Base-by-base conservation (phyloP, 2,888 invertebrate species). In the Heliothis peltigera region DNA sequence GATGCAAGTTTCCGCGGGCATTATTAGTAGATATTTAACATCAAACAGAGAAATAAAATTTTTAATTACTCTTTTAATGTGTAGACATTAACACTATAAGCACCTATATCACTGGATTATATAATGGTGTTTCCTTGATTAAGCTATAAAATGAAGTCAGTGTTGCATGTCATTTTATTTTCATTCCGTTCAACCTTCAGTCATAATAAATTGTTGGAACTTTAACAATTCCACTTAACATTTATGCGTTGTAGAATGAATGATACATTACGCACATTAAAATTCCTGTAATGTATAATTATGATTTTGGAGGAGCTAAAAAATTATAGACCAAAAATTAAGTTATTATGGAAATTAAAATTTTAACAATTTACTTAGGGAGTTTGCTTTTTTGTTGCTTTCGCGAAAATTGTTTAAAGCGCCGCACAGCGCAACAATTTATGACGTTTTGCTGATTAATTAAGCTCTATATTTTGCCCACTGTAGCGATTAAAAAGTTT, bases 61-160 rank as follows among this genome's bases (percentile, higher is more conserved):
- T 18, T 35, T 75, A 49, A 64, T 70, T 28, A 39, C 12, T 42
- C 21, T 57, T 75, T 64, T 60, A 75, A 22, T 70, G 15, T 15
- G 35, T 35, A 35, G 35, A 15, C 15, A 70, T n/a, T 56, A 28
- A 39, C 48, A 64, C 58, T 57, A 64, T 70, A 70, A 60, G 58
- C 59, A 44, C 7, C 8, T 4, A 43, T n/a, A 2, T 15, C 43
- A 19, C 35, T 10, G 25, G 19, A 22, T 35, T 54, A 42, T 57
- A 64, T 43, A 17, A 60, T 57, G 42, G 44, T 54, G 53, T 35
- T 73, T 75, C 12, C 64, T 64, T 60, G 76, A 73, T 73, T 56
- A 76, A 76, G 72, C 46, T 43, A 75, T 75, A 70, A 73, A 73
- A 48, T 43, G 64, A 60, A 70, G 49, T 52, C 76, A 75, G 60